Evolutionary conservation across 2,888 invertebrate genomes (phyloP), one percentile per base, ranked within the genome.

Genomic region (Xestia rhomboidea): DNA sequence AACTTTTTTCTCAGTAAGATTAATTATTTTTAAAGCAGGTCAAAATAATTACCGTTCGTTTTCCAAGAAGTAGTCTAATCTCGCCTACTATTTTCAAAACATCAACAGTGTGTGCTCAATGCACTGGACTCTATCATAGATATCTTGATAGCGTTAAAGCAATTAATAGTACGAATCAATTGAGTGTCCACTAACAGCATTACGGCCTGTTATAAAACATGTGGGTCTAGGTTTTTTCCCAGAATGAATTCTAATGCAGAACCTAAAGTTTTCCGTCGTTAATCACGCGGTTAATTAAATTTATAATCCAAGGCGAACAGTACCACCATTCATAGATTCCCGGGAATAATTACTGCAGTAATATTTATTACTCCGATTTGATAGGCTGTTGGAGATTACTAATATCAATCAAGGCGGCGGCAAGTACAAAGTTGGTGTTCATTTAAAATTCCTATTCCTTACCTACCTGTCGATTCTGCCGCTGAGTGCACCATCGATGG

Each of bases 401-500:
- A 74, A 80, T 79, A 74, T 68, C 75, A 66, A 75, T 72, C 54
- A 81, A 81, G 78, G 57, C 44, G 67, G 66, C 77, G 84, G 67
- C 67, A 51, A 68, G 34, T 86, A 69, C 78, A 81, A 76, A 84
- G 82, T 81, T 68, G 83, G 76, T 82, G 83, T 82, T 81, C 76
- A 88, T 85, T 82, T 85, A 82, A 88, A 92, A 84, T 87, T 89
- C 84, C 91, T 88, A 85, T 85, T 91, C 84, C 91, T 88, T 92
- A 92, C 91, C 88, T 92, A 97, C 94, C 98, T 98, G 89, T 97
- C 97, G 85, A 98, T 97, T 91, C 97, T 97, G 24, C 98, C 98
- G 80, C 98, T 98, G 66, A 98, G 93, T 6, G 98, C 97, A 85
- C 97, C 97, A 84, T 98, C 98, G 83, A 98, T 97, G 87, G 97